phyloP scores from a whole-genome alignment of 2,888 invertebrate species.

The Ectropis crepuscularia region DNA sequence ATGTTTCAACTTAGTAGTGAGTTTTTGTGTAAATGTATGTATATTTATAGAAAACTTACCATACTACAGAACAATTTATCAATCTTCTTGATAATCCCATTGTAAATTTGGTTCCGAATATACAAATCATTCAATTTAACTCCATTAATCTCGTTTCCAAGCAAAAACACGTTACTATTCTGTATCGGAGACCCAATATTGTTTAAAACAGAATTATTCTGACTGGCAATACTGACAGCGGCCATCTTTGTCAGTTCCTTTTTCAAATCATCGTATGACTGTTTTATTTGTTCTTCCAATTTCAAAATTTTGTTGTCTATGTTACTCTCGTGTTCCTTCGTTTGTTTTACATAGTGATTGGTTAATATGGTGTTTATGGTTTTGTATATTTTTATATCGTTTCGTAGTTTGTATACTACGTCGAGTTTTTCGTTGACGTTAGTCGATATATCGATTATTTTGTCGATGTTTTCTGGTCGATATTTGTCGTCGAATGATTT shows the following conservation, averaged over 20 bases:
- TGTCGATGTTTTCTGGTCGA: constrained; percentile 57
- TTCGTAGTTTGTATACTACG: constrained; percentile 71
- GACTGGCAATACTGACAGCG: constrained; percentile 58
- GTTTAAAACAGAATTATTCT: constrained; percentile 49
- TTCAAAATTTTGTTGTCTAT: constrained; percentile 70
- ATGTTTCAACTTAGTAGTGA: too few species aligned
- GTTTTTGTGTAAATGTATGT: too few species aligned
- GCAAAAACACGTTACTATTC: constrained; percentile 69
- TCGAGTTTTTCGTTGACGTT: constrained; percentile 78
- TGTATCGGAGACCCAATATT: constrained; percentile 62
- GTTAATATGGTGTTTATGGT: constrained; percentile 78
- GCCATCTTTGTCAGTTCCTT: constrained; percentile 59
- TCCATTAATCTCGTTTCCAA: constrained; percentile 69
- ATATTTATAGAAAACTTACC: constrained; percentile 62
- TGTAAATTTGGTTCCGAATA: constrained; percentile 72
- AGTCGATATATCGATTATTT: constrained; percentile 66
- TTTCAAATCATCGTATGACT: constrained; percentile 70
- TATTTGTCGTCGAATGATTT: constrained; percentile 60
- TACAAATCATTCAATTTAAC: constrained; percentile 67
- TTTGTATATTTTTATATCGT: constrained; percentile 78
- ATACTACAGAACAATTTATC: constrained; percentile 75
- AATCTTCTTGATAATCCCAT: constrained; percentile 73
- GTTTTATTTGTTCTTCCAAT: constrained; percentile 66
- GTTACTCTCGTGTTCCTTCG: constrained; percentile 67
- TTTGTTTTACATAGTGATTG: constrained; percentile 76